phyloP scores from a whole-genome alignment of 2,888 invertebrate species.

The Mactromeris polynyma region DNA sequence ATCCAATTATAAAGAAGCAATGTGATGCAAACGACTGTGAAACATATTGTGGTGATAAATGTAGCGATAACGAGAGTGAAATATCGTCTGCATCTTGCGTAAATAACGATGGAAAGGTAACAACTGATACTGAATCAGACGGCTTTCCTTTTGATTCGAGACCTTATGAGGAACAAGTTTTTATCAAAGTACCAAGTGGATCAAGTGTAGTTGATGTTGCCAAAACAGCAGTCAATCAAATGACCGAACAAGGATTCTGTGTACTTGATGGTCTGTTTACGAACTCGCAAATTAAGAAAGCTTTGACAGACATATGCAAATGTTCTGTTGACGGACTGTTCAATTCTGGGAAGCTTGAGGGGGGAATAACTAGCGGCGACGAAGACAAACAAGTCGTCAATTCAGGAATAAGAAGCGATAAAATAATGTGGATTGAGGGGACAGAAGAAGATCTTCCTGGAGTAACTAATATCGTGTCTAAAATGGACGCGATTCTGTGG shows the following conservation, averaged over 20 bases:
- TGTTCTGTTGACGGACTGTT: constrained; percentile 42
- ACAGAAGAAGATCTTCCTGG: constrained; percentile 58
- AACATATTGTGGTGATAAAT: not conserved
- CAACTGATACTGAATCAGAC: not conserved
- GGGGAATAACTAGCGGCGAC: constrained; percentile 67
- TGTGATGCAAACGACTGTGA: not conserved
- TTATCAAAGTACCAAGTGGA: constrained; percentile 20
- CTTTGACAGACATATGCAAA: constrained; percentile 59
- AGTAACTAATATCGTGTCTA: constrained; percentile 56
- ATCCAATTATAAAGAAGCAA: not conserved
- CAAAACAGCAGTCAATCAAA: constrained; percentile 45
- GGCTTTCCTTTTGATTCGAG: constrained; percentile 62
- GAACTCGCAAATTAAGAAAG: constrained; percentile 42
- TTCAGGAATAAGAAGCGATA: constrained; percentile 92
- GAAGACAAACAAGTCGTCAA: constrained; percentile 64
- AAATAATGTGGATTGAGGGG: constrained; percentile 95
- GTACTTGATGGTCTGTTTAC: constrained; percentile 68
- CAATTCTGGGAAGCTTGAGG: constrained; percentile 60
- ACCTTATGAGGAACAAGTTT: constrained; percentile 43
- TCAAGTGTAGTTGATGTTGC: constrained; percentile 41
- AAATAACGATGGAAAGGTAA: not conserved
- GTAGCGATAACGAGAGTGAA: not conserved
- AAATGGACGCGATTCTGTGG: constrained; percentile 64
- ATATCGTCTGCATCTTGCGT: not conserved
- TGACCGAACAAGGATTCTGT: constrained; percentile 63